Evolutionary conservation across 2,797 vertebrate genomes (phyloP).

Genomic region (Vipera ursinii): DNA sequence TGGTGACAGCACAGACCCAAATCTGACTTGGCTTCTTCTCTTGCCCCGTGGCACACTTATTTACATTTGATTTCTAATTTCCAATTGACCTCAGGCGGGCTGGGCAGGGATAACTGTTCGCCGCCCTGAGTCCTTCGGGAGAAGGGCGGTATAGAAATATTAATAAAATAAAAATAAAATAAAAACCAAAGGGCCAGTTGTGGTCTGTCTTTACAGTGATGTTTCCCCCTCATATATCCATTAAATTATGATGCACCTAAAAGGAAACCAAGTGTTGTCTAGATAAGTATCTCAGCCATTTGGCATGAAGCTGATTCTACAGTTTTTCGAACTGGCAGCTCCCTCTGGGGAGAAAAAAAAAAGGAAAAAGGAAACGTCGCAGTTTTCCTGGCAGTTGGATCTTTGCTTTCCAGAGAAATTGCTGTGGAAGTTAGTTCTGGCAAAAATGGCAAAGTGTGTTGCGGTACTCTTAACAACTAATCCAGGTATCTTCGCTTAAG

Average conservation of each 20-base stretch:
- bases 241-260: neutral
- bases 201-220: neutral
- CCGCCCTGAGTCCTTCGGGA: no score
- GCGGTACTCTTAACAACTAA: neutral
- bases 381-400: neutral
- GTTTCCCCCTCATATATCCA: neutral
- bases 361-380: neutral
- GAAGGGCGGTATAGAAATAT: no score
- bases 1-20: neutral
- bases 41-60: neutral
- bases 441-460: neutral
- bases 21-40: neutral
- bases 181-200: neutral
- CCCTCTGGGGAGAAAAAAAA: neutral
- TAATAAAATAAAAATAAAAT: no score
- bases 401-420: neutral
- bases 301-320: neutral
- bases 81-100: neutral
- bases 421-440: neutral
- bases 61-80: neutral
- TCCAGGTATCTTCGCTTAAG: neutral
- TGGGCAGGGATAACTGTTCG: neutral
- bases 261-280: neutral
- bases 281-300: neutral
- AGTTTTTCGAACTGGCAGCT: neutral